These are phyloP conservation scores for Thysanoteuthis rhombus DNA, from an alignment of 2,888 invertebrate genomes.

Conservation along the genomic window DNA sequence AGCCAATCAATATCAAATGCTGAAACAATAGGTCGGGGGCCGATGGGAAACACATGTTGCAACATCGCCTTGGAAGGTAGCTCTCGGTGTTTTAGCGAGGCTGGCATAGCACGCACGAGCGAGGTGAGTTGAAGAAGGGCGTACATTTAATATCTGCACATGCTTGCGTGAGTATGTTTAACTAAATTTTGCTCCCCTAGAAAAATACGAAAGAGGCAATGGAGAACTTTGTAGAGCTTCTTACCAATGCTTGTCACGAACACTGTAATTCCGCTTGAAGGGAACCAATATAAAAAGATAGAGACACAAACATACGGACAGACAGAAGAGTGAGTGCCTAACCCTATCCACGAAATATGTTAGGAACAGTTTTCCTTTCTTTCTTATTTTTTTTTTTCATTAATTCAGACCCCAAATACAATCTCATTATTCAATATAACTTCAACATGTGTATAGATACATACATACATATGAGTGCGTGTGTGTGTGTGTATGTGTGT, in stretches of 20 bases:
- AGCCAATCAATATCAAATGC: not conserved
- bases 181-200: not conserved
- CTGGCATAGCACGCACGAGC: not conserved
- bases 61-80: not conserved
- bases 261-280: not conserved
- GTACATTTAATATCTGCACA: not conserved
- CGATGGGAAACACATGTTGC: not conserved
- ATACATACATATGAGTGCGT: no score
- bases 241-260: not conserved
- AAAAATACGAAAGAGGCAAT: not conserved
- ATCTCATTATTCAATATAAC: no score
- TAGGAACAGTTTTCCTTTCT: no score
- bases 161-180: not conserved
- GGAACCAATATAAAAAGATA: not conserved
- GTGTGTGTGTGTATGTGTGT: no score
- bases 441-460: no score
- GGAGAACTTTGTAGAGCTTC: not conserved
- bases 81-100: not conserved
- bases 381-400: no score
- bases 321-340: not conserved
- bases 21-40: not conserved
- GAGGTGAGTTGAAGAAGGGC: not conserved
- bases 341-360: no score
- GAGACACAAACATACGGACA: not conserved
- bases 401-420: no score